Percentiles rank a stretch among this genome's conserved stretches.
These are phyloP conservation scores for Bos javanicus DNA, from an alignment of 2,113 vertebrate genomes.

Conservation along the genomic window DNA sequence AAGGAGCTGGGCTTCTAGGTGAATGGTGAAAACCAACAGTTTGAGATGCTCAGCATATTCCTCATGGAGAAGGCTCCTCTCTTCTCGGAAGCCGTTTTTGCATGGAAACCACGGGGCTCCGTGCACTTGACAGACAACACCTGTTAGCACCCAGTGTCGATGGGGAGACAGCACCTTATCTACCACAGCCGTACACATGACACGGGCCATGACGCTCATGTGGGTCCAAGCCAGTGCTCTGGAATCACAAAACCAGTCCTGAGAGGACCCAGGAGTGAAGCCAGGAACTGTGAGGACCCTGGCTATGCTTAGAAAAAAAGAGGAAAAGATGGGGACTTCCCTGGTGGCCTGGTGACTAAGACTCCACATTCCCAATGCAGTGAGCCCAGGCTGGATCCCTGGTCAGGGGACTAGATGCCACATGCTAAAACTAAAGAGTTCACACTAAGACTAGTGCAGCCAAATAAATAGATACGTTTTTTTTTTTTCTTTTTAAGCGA, in stretches of 20 bases:
- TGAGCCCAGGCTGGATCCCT: not conserved
- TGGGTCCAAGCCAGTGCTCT: not conserved
- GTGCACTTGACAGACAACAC: not conserved
- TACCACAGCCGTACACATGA: not conserved
- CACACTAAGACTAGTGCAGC: not conserved
- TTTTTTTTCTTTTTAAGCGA: not conserved
- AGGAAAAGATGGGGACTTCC: not conserved
- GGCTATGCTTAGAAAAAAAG: not conserved
- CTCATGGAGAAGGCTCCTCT: not conserved
- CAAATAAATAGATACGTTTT: not conserved
- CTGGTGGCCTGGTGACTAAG: not conserved
- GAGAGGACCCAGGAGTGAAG: not conserved
- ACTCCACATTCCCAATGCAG: not conserved
- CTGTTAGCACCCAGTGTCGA: not conserved
- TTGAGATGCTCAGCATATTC: not conserved
- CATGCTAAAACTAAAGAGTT: not conserved
- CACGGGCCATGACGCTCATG: not conserved
- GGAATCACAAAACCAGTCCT: not conserved
- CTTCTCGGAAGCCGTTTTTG: not conserved
- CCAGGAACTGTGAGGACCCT: not conserved
- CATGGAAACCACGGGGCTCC: not conserved
- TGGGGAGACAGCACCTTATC: accelerated
- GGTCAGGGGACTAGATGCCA: not conserved
- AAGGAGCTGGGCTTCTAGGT: not conserved
- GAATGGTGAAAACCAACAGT: not conserved